Evolutionary conservation across 2,113 vertebrate species (phyloP).

Genomic region (Syngnathus typhle): DNA sequence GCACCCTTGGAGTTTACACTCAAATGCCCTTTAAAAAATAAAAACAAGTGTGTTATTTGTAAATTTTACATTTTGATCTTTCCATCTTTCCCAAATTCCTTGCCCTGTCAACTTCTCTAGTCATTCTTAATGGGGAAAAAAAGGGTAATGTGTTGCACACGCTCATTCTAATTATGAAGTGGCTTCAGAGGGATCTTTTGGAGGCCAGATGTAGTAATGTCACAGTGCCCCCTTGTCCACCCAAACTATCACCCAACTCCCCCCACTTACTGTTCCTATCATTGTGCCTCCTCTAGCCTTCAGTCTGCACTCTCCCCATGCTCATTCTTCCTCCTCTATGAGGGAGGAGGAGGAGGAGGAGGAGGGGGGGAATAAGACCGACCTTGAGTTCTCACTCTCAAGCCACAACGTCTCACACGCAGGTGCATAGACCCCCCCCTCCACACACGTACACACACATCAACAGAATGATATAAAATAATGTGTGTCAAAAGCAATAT

Average conservation of each 20-base stretch:
- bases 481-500: too few relatives aligned
- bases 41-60: too few relatives aligned
- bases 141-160: not conserved
- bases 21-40: too few relatives aligned
- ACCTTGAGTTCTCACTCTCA: conserved; percentile 49
- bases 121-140: not conserved
- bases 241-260: conserved; percentile 14
- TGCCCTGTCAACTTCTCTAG: not conserved
- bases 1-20: too few relatives aligned
- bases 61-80: too few relatives aligned
- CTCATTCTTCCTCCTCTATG: conserved; percentile 24
- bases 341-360: conserved; percentile 38
- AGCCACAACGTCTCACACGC: conserved; percentile 53
- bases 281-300: conserved; percentile 37
- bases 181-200: conserved; percentile 10
- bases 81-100: not conserved
- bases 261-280: conserved; percentile 42
- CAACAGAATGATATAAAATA: not conserved
- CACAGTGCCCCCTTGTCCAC: conserved; percentile 52
- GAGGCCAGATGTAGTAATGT: conserved; percentile 49
- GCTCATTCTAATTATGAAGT: not conserved
- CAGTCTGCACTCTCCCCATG: conserved; percentile 43
- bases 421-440: conserved; percentile 28
- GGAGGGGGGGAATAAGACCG: conserved; percentile 26
- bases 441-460: conserved; percentile 14